These are phyloP conservation scores for Cheiracanthium punctorium DNA, from an alignment of 2,888 invertebrate species.

Conservation along the genomic window DNA sequence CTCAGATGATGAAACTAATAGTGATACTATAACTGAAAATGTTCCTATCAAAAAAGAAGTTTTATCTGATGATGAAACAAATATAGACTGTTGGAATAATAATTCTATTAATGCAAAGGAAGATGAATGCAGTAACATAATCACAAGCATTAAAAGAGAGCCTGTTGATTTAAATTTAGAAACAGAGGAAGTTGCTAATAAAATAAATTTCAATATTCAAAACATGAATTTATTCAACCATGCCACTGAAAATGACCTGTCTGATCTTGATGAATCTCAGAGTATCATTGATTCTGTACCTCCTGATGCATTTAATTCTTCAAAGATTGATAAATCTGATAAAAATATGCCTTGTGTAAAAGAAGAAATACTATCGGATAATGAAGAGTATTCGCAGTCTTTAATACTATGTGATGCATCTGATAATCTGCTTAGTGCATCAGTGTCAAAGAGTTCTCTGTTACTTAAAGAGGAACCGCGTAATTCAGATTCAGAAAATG, in stretches of 20 bases:
- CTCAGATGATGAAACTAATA: background rate
- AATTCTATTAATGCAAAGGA: background rate
- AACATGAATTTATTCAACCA: too few relatives aligned
- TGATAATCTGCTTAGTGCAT: too few relatives aligned
- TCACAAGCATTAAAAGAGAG: background rate
- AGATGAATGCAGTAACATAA: background rate
- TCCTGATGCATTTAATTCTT: background rate
- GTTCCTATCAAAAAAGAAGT: conserved; percentile 1
- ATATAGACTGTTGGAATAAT: background rate
- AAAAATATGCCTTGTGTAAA: background rate
- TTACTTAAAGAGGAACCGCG: background rate
- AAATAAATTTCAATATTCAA: too few relatives aligned
- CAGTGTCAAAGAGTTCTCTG: too few relatives aligned
- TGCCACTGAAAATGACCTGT: background rate
- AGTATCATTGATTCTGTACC: conserved; percentile 6
- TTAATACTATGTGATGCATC: background rate
- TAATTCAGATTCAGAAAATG: background rate
- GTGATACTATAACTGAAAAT: background rate
- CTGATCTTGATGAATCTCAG: conserved; percentile 24
- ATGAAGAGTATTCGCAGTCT: background rate
- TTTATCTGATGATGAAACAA: conserved; percentile 15
- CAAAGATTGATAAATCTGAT: background rate
- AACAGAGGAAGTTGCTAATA: background rate
- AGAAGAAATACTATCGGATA: background rate
- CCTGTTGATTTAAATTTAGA: background rate